Base-by-base conservation (phyloP, 2,888 invertebrate genomes). In the Habrosyne pyritoides region DNA sequence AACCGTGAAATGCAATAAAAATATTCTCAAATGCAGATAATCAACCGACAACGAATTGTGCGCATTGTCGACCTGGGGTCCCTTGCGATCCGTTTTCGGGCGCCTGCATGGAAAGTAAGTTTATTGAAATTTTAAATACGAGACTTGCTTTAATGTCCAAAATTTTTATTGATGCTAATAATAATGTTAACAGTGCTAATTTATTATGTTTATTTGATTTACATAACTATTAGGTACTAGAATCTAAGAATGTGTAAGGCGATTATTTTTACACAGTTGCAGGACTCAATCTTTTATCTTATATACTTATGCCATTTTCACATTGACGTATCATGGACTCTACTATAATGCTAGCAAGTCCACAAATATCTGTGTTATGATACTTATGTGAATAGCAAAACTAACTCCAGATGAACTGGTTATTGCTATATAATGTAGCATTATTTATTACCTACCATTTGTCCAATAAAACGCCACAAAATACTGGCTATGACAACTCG, bases 61-160 rank as follows among this genome's bases (percentile, higher is more conserved):
- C 94, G 63, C 96, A 97, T 72, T 97, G 97, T 79, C 95, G 96
- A 55, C 95, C 95, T 33, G 97, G 97, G 62, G 94, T 95, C 51
- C 93, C 94, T 30, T 97, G 97, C 75, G 96, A 97, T 83, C 95
- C 95, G 21, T 93, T 95, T 55, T 96, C 96, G 4, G 96, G 97
- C 24, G 96, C 96, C 64, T 97, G 97, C 86, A 95, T 96, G 81
- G 95, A 96, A 94, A 97, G 97, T 97, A 94, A 94, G 95, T 91
- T 68, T 51, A 55, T 49, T 67, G 48, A 52, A 46, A 21, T 36
- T n/a, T 33, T 22, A 52, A 10, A 49, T 22, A 14, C 10, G 53
- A 53, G 5, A 21, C 21, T 8, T 50, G 30, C 21, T 28, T 30
- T 28, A 18, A 28, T 50, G 21, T 42, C 2, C 18, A 21, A 28